Evolutionary conservation across 2,797 vertebrate species (phyloP).

Genomic region (Hafferia zeledoni): DNA sequence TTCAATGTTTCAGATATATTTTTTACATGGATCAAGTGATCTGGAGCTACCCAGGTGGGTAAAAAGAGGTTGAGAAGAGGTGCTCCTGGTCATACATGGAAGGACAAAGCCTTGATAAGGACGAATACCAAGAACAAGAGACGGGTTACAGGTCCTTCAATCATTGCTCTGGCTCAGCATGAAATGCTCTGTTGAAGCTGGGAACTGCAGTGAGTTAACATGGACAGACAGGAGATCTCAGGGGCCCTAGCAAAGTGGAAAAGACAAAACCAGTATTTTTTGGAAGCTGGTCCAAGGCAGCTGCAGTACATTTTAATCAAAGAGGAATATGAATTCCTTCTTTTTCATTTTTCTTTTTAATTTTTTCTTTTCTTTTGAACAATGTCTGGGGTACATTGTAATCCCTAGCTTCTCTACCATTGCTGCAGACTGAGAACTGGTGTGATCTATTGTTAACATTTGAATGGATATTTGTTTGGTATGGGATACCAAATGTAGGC

Average conservation of each 20-base stretch:
- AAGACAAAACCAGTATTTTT: background rate
- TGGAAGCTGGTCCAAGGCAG: background rate
- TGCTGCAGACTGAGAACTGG: background rate
- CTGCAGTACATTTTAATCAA: background rate
- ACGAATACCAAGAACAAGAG: background rate
- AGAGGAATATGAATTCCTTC: background rate
- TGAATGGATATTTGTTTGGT: constrained; percentile 46
- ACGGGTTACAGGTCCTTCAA: background rate
- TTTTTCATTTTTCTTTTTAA: too few species aligned
- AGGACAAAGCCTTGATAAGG: background rate
- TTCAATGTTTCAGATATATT: accelerated
- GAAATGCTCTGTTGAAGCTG: background rate
- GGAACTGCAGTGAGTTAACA: background rate
- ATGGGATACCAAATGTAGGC: constrained; percentile 8
- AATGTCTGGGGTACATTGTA: background rate
- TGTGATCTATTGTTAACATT: constrained; percentile 47
- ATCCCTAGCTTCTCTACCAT: background rate
- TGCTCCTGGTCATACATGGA: background rate
- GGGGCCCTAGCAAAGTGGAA: background rate
- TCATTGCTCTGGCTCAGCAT: background rate
- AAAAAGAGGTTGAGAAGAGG: background rate
- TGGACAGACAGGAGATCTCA: background rate
- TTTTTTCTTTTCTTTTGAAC: background rate
- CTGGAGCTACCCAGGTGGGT: background rate
- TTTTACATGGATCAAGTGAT: background rate